Percentiles rank a stretch among this genome's conserved stretches.
Conservation (phyloP, 2,888 invertebrate genomes). For the Odiellus spinosus region DNA sequence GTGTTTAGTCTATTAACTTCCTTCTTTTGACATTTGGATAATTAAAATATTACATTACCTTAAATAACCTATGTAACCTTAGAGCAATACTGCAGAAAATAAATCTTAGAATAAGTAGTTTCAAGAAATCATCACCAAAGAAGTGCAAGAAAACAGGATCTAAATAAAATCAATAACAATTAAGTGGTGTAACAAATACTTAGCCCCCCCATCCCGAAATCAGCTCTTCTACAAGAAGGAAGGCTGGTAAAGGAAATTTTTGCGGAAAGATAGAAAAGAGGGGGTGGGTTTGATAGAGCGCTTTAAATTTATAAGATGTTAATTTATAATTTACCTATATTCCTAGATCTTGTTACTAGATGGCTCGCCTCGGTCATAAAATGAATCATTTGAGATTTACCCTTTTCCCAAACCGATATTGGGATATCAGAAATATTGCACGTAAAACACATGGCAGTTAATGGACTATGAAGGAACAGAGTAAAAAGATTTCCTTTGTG, state of each 20-base stretch:
- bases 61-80: slow-evolving; percentile 63
- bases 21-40: background rate
- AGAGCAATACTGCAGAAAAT: slow-evolving; percentile 85
- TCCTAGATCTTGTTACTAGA: slow-evolving; percentile 54
- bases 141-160: slow-evolving; percentile 50
- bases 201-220: background rate
- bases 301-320: background rate
- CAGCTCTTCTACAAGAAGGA: background rate
- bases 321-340: slow-evolving; percentile 47
- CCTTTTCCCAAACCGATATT: slow-evolving; percentile 75
- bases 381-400: slow-evolving; percentile 68
- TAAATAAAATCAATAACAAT: slow-evolving; percentile 21
- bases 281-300: background rate
- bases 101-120: slow-evolving; percentile 70
- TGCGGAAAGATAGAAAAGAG: background rate
- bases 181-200: background rate
- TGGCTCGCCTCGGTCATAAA: slow-evolving; percentile 77
- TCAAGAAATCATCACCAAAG: slow-evolving; percentile 86
- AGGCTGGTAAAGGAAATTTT: background rate
- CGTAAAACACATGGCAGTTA: slow-evolving; percentile 78
- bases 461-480: slow-evolving; percentile 82
- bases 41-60: slow-evolving; percentile 28
- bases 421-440: slow-evolving; percentile 73
- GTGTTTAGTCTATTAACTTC: background rate
- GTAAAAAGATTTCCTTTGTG: slow-evolving; percentile 80